These are phyloP conservation scores for Orgyia antiqua DNA, from an alignment of 2,888 invertebrate species.

Conservation along the genomic window DNA sequence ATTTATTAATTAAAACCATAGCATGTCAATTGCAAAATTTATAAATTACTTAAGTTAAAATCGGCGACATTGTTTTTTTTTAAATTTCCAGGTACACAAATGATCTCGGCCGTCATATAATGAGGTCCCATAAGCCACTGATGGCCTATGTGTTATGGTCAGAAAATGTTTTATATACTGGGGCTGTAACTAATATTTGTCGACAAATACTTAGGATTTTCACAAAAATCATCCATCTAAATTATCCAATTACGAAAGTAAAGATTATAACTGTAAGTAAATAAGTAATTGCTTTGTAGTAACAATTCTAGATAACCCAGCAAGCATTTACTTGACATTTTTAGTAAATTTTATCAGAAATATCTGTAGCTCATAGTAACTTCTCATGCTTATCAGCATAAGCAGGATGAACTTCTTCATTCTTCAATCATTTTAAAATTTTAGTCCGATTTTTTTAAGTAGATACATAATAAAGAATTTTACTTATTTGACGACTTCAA, in stretches of 20 bases:
- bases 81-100: slow-evolving; percentile 55
- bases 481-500: no score
- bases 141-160: slow-evolving; percentile 59
- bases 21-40: no score
- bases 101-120: slow-evolving; percentile 45
- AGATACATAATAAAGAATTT: no score
- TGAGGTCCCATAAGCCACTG: slow-evolving; percentile 55
- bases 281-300: background rate
- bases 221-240: slow-evolving; percentile 48
- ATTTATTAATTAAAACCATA: no score
- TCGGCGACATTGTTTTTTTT: no score
- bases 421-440: no score
- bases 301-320: no score
- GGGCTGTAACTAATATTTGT: slow-evolving; percentile 48
- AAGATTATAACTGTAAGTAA: slow-evolving; percentile 52
- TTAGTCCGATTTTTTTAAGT: no score
- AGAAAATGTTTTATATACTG: slow-evolving; percentile 46
- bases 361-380: background rate
- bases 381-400: background rate
- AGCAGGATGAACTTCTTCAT: no score
- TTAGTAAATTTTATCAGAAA: no score
- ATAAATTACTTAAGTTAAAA: no score
- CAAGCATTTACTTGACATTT: no score
- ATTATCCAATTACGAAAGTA: slow-evolving; percentile 56
- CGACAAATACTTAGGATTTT: slow-evolving; percentile 56